Conservation (phyloP, 2,113 vertebrate genomes). For the Notarius lentiginosus region DNA sequence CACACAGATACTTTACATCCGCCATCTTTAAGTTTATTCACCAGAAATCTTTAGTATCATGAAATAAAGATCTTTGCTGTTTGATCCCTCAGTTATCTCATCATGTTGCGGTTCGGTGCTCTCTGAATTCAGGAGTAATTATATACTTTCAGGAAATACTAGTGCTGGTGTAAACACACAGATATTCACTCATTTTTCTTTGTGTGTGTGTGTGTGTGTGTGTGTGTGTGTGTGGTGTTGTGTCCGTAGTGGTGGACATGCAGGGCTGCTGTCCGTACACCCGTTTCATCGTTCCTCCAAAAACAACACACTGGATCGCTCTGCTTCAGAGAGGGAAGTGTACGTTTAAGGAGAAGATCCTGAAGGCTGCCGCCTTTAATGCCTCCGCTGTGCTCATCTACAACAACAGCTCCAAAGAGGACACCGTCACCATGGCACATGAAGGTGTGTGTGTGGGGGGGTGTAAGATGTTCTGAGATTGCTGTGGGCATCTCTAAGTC, state of each 20-base stretch:
- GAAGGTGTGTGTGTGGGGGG: conserved; percentile 77
- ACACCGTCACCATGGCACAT: conserved; percentile 94
- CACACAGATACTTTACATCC: too few relatives aligned
- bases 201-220: not conserved
- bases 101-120: too few relatives aligned
- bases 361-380: conserved; percentile 87
- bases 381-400: conserved; percentile 95
- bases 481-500: not conserved
- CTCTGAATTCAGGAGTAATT: too few relatives aligned
- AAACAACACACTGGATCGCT: conserved; percentile 91
- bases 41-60: not conserved
- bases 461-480: not conserved
- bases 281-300: conserved; percentile 86
- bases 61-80: not conserved
- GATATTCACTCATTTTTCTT: not conserved
- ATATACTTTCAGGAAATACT: not conserved
- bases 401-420: conserved; percentile 89
- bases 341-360: conserved; percentile 96
- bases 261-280: conserved; percentile 91
- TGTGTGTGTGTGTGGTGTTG: not conserved
- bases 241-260: conserved; percentile 82
- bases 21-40: too few relatives aligned
- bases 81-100: too few relatives aligned
- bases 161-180: not conserved
- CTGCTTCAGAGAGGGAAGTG: conserved; percentile 94